These are phyloP conservation scores for Deroptyus accipitrinus DNA, from an alignment of 2,113 vertebrate species.

Conservation along the genomic window DNA sequence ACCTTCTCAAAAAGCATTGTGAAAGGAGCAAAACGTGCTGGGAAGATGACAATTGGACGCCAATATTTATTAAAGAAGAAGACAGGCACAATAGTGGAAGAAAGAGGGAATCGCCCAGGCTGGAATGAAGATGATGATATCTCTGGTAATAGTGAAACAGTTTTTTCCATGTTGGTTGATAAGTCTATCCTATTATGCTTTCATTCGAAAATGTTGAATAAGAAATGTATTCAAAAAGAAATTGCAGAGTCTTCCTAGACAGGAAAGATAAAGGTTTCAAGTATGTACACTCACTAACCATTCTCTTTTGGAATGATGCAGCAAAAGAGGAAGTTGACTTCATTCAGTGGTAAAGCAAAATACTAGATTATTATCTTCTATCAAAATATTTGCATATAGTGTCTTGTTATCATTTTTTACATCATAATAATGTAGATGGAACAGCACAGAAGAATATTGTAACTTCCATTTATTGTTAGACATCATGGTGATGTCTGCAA, in stretches of 20 bases:
- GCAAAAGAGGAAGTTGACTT: background rate
- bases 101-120: slow-evolving; percentile 83
- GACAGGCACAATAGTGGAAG: slow-evolving; percentile 79
- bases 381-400: background rate
- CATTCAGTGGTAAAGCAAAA: background rate
- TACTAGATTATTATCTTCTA: background rate
- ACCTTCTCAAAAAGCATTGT: slow-evolving; percentile 96
- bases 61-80: slow-evolving; percentile 90
- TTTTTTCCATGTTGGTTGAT: background rate
- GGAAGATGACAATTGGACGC: slow-evolving; percentile 97
- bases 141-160: slow-evolving; percentile 81
- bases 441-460: background rate
- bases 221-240: background rate
- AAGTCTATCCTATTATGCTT: background rate
- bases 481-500: background rate
- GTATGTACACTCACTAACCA: background rate
- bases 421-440: background rate
- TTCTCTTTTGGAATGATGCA: background rate
- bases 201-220: background rate
- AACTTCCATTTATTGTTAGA: background rate
- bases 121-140: slow-evolving; percentile 94
- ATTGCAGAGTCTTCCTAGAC: background rate
- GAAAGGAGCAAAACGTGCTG: slow-evolving; percentile 94
- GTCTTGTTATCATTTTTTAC: background rate
- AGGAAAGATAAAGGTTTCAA: background rate